Evolutionary conservation across 2,888 invertebrate species (phyloP).

Genomic region (Pteria penguin): DNA sequence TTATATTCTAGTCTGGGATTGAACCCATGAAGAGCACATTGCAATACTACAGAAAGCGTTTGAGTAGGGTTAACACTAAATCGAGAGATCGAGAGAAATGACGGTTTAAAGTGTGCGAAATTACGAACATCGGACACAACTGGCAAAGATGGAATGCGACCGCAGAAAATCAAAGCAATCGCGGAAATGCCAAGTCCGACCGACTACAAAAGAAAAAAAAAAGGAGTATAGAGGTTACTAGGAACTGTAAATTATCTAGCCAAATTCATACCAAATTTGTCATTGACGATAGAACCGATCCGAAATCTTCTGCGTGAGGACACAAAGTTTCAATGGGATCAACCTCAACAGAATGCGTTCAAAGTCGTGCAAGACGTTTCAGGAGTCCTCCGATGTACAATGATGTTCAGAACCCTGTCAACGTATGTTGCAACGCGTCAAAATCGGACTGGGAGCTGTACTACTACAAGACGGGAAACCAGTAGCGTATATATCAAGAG

Average conservation of each 20-base stretch:
- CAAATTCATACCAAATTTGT: constrained; percentile 51
- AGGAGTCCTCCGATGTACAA: no score
- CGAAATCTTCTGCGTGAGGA: constrained; percentile 43
- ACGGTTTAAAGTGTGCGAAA: constrained; percentile 19
- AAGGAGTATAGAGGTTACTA: constrained; percentile 33
- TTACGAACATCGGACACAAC: constrained; percentile 41
- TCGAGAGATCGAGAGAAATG: constrained; percentile 36
- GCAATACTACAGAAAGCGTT: constrained; percentile 21
- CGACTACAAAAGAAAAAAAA: no score
- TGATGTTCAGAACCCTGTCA: no score
- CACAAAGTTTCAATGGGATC: constrained; percentile 13
- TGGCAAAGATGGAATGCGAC: constrained; percentile 38
- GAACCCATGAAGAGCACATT: constrained; percentile 41
- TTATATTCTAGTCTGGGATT: constrained; percentile 48
- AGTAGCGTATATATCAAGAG: no score
- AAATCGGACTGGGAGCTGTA: no score
- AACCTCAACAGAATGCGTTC: constrained; percentile 22
- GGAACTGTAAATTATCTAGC: constrained; percentile 52
- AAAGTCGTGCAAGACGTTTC: no score
- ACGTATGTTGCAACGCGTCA: no score
- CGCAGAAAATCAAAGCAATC: constrained; percentile 40
- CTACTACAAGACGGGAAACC: no score
- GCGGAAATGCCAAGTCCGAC: constrained; percentile 39
- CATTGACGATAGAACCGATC: constrained; percentile 45
- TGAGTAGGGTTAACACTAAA: constrained; percentile 27